These are phyloP conservation scores for Poeciliopsis infans DNA, from an alignment of 2,797 vertebrate genomes.

Conservation along the genomic window DNA sequence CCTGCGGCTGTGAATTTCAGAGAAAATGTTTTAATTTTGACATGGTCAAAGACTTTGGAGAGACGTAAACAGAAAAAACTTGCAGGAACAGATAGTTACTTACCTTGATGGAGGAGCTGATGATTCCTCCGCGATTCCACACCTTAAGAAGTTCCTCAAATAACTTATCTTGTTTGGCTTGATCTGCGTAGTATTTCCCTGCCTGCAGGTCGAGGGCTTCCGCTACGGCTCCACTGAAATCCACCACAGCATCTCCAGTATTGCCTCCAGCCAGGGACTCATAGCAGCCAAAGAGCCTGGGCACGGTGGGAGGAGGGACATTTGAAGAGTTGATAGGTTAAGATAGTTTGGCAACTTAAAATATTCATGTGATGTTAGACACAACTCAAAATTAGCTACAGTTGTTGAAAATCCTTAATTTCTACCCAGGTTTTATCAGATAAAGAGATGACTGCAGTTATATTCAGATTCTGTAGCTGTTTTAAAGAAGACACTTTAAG, in stretches of 20 bases:
- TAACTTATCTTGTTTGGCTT: conserved; percentile 80
- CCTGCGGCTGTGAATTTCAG: conserved; percentile 70
- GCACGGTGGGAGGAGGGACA: conserved; percentile 4
- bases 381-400: not conserved
- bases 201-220: conserved; percentile 84
- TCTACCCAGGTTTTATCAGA: not conserved
- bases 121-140: conserved; percentile 86
- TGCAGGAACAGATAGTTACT: conserved; percentile 19
- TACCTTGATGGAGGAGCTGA: conserved; percentile 92
- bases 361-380: not conserved
- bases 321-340: not conserved
- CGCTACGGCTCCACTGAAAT: conserved; percentile 91
- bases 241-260: conserved; percentile 92
- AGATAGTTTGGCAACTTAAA: not conserved
- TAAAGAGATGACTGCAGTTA: not conserved
- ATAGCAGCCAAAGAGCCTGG: conserved; percentile 90
- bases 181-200: conserved; percentile 63
- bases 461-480: not conserved
- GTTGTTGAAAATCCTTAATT: not conserved
- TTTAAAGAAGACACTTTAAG: not conserved
- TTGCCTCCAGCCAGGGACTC: conserved; percentile 92
- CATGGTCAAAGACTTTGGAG: not conserved
- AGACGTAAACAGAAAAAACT: not conserved
- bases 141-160: conserved; percentile 89
- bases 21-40: not conserved